phyloP scores from a whole-genome alignment of 1,140 invertebrate genomes.

The Aphaenogaster rudis region DNA sequence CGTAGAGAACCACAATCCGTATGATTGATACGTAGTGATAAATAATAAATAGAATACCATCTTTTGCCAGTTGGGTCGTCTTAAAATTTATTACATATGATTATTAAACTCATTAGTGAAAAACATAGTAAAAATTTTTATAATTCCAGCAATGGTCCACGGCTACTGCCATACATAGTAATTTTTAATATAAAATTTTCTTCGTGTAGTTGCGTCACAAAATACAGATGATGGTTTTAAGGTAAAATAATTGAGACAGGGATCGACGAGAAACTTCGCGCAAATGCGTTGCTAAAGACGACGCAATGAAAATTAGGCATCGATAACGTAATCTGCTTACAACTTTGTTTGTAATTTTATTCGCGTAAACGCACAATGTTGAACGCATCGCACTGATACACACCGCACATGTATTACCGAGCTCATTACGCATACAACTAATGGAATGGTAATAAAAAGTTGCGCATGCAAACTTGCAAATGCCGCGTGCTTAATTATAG shows the following conservation, averaged over 20 bases:
- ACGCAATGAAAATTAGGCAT: background rate
- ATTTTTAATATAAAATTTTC: no score
- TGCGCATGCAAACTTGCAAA: conserved; percentile 31
- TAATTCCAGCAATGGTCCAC: no score
- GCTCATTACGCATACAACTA: conserved; percentile 15
- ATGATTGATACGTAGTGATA: no score
- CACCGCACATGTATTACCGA: background rate
- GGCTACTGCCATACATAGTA: no score
- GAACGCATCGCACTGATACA: background rate
- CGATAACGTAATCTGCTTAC: background rate
- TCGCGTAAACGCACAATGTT: background rate
- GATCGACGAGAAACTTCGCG: background rate
- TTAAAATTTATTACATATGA: no score
- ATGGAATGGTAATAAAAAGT: conserved; percentile 19
- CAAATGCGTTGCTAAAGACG: background rate
- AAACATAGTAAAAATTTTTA: no score
- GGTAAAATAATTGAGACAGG: background rate
- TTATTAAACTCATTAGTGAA: no score
- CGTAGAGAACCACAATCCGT: no score
- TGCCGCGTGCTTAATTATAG: background rate
- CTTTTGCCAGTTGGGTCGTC: no score
- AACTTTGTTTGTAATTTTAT: conserved; percentile 20
- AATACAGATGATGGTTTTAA: background rate
- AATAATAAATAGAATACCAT: no score
- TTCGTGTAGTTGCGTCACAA: background rate